phyloP scores from a whole-genome alignment of 2,113 vertebrate genomes.

The Xiphias gladius region DNA sequence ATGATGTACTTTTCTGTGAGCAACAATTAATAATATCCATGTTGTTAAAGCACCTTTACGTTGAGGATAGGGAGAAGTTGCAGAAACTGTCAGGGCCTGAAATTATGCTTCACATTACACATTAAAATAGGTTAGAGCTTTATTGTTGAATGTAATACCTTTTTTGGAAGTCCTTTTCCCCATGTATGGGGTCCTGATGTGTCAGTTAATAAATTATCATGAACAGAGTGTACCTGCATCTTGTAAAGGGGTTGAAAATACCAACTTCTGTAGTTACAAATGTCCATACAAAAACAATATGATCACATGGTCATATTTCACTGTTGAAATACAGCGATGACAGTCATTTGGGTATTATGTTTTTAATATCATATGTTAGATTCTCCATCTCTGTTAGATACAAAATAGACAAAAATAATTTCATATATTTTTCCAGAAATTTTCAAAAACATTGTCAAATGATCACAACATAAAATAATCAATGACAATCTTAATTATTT shows the following conservation, averaged over 20 bases:
- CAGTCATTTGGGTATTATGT: constrained; percentile 71
- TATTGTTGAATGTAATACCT: constrained; percentile 64
- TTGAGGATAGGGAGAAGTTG: neutral
- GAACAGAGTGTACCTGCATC: constrained; percentile 59
- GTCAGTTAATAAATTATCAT: constrained; percentile 44
- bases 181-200: constrained; percentile 35
- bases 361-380: constrained; percentile 70
- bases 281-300: constrained; percentile 72
- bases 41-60: neutral
- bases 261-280: constrained; percentile 73
- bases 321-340: constrained; percentile 68
- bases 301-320: constrained; percentile 40
- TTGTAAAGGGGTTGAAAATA: constrained; percentile 71
- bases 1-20: neutral
- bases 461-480: constrained; percentile 75
- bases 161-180: constrained; percentile 62
- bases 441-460: constrained; percentile 69
- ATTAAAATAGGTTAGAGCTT: constrained; percentile 61
- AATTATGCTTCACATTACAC: constrained; percentile 51
- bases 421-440: constrained; percentile 74
- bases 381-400: constrained; percentile 70
- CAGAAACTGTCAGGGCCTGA: neutral
- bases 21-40: neutral
- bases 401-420: constrained; percentile 84
- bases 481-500: constrained; percentile 66